Conservation (phyloP, 2,113 vertebrate genomes). For the Pyrgilauda ruficollis region DNA sequence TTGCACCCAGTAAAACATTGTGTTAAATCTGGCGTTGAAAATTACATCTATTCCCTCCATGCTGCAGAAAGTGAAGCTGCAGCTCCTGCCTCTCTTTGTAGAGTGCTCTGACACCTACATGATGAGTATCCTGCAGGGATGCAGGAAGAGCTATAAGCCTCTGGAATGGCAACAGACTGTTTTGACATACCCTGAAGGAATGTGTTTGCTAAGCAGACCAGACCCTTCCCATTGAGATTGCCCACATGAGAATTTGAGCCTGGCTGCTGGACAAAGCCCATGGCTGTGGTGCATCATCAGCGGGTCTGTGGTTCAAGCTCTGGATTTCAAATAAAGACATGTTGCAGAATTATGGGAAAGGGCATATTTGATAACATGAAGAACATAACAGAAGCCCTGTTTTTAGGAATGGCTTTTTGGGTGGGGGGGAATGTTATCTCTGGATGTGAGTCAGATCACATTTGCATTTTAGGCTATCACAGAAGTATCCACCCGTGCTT, state of each 20-base stretch:
- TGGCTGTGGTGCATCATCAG: neutral
- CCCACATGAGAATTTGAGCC: neutral
- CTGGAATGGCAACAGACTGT: neutral
- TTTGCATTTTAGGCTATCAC: neutral
- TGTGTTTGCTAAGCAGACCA: neutral
- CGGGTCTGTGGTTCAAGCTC: neutral
- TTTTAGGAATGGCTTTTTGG: neutral
- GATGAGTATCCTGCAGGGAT: neutral
- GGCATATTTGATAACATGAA: neutral
- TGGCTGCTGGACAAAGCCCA: neutral
- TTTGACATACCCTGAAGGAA: neutral
- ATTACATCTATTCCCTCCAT: fast-evolving
- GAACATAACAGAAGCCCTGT: neutral
- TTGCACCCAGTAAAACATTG: neutral
- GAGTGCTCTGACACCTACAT: neutral
- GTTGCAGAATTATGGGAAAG: neutral
- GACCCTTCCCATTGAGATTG: neutral
- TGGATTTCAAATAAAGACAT: neutral
- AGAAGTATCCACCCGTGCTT: neutral
- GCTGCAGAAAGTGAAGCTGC: neutral
- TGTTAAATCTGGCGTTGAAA: neutral
- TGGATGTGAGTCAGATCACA: fast-evolving
- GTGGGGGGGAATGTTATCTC: neutral
- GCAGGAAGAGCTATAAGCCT: neutral
- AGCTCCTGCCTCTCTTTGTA: neutral